Base-by-base conservation (phyloP, 2,113 vertebrate genomes). In the Pelvicachromis taeniatus region DNA sequence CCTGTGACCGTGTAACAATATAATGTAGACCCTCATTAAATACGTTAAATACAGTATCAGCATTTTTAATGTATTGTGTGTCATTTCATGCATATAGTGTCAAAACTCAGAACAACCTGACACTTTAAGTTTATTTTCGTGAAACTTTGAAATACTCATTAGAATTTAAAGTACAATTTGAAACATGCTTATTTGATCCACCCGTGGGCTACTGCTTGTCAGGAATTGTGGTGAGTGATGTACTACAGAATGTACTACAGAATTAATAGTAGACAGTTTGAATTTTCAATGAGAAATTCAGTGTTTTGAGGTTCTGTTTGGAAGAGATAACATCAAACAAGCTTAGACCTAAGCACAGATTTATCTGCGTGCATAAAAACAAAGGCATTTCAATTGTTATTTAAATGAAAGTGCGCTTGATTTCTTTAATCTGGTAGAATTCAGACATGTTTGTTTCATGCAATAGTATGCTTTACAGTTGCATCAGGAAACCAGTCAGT, bases 381-480 rank as follows among this genome's bases (percentile, higher is more conserved):
- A 19, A 31, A 50, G 9, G 42, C 23, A 29, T 48, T 19, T 45
- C 23, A 48, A 19, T 50, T 75, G 23, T 50, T 75, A 75, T 26
- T 42, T 42, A 4, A 42, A 50, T 19, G 9, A 31, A 17, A 50
- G 42, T 0, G 23, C 48, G 29, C 29, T 7, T 6, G 48, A 52
- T 17, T 52, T 52, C 7, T 19, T 52, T 3, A 4, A 19, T 19
- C 7, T 48, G 14, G 3, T 52, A 7, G 48, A 52, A 19, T 17
- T 19, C 2, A 52, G 17, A 48, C 14, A 17, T 48, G 2, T 14
- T 48, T 5, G 4, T 14, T 45, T 45, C 12, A 13, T 42, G 40
- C 40, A 21, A 45, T 16, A 70, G 3, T 1, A 0, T 45, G 38
- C 0, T 42, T 68, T 68, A 14, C 38, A 68, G n/a, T 48, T 29